A percentile compares a stretch with the other conserved stretches of the same genome.
These are phyloP conservation scores for Muricea muricata DNA, from an alignment of 92 coral and sea anemone species.

Conservation along the genomic window DNA sequence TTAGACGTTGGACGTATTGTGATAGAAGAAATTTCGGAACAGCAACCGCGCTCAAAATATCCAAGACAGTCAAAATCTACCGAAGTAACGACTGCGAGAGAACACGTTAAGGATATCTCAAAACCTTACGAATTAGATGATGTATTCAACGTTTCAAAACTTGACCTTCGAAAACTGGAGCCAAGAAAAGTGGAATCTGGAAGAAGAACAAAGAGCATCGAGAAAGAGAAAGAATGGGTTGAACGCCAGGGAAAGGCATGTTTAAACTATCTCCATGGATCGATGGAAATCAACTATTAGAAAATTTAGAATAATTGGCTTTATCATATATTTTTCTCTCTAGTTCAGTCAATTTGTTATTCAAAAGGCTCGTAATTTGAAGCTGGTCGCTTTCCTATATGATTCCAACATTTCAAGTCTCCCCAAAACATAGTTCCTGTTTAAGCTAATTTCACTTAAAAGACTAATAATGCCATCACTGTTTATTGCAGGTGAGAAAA, in stretches of 20 bases:
- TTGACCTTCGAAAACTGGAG: not conserved
- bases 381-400: not conserved
- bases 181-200: not conserved
- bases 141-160: not conserved
- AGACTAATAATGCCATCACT: not conserved
- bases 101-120: not conserved
- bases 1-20: not conserved
- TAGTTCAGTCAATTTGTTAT: not conserved
- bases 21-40: not conserved
- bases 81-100: not conserved
- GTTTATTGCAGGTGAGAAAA: not conserved
- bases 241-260: constrained; percentile 7
- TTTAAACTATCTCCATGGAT: not conserved
- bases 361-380: not conserved
- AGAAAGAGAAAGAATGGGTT: constrained; percentile 2
- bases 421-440: not conserved
- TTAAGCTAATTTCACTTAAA: not conserved
- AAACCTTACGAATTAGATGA: not conserved
- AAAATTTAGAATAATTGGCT: not conserved
- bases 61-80: not conserved
- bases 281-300: not conserved
- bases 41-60: not conserved
- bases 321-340: not conserved
- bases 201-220: not conserved
- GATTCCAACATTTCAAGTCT: not conserved